Percentiles rank a stretch among this genome's conserved stretches.
Conservation (phyloP, 1,140 invertebrate species). For the Aphaenogaster rudis region DNA sequence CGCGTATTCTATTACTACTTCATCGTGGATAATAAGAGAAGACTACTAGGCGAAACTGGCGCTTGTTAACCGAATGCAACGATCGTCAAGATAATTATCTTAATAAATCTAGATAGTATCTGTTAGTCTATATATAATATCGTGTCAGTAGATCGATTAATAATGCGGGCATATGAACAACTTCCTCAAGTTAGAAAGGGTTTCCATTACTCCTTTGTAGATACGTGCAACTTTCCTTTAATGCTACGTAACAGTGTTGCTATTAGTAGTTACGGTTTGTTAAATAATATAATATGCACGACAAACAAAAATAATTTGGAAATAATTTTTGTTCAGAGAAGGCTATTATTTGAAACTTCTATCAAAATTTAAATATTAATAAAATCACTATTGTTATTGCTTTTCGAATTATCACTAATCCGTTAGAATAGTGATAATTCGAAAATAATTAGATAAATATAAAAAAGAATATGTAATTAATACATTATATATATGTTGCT, state of each 20-base stretch:
- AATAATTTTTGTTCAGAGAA: not conserved
- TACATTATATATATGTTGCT: not conserved
- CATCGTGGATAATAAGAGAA: not conserved
- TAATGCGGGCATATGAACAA: constrained; percentile 23
- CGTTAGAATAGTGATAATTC: not conserved
- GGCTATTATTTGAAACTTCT: not conserved
- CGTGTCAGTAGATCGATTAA: constrained; percentile 45
- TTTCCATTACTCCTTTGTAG: constrained; percentile 44
- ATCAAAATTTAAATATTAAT: not conserved
- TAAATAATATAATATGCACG: constrained; percentile 22
- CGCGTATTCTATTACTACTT: constrained; percentile 8
- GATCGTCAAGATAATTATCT: constrained; percentile 7
- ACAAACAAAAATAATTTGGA: not conserved
- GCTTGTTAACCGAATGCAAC: not conserved
- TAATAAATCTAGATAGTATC: constrained; percentile 28
- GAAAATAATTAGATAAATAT: not conserved
- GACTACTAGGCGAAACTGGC: not conserved
- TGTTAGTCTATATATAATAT: constrained; percentile 1
- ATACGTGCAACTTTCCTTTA: constrained; percentile 43
- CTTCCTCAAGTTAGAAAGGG: constrained; percentile 62
- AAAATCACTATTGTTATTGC: not conserved
- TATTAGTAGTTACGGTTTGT: constrained; percentile 16
- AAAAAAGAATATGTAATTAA: not conserved
- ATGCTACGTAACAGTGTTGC: constrained; percentile 28
- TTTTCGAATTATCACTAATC: not conserved